Evolutionary conservation across 2,113 vertebrate genomes (phyloP), one percentile per base, ranked within the genome.

Genomic region (Gymnorhina tibicen): DNA sequence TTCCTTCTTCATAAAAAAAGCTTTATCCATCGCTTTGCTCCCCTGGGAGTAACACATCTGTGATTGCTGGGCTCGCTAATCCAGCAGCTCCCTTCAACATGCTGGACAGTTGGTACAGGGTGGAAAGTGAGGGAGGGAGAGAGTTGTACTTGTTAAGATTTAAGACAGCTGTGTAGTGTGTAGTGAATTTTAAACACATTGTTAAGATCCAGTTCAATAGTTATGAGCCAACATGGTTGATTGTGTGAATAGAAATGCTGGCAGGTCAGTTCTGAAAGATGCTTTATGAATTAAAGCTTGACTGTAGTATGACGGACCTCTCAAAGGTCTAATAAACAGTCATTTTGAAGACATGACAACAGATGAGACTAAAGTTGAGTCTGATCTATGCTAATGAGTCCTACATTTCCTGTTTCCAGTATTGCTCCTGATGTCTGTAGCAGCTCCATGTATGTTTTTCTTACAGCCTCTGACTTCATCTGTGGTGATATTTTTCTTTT

Each of bases 1-100:
- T 97, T 91, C 80, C 55, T 97, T 84, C 89, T 88, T 95, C 92
- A 79, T 92, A 90, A 94, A 97, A 97, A 93, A 97, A 93, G 35
- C 79, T 95, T 95, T 58, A 81, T 77, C 70, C 75, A 66, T 87
- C 87, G 33, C 85, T 87, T 82, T 5, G 16, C 68, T 89, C 47
- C 93, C 91, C 33, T 22, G 55, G 75, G 87, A 89, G 55, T 91
- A 88, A 59, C 64, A 75, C 68, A 50, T 64, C 46, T 86, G 62
- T 72, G 91, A 87, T 92, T 96, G 93, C 93, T 94, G 84, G 78
- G 69, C 39, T 97, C 1, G 1, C 87, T 97, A 96, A 96, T 88
- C 78, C 87, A 87, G 77, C 50, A 91, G 58, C 89, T 92, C 85
- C 81, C 42, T 72, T 94, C 44, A 67, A n/a, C 81, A 62, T 60